Base-by-base conservation (phyloP, 2,888 invertebrate species). In the Sesia bembeciformis region DNA sequence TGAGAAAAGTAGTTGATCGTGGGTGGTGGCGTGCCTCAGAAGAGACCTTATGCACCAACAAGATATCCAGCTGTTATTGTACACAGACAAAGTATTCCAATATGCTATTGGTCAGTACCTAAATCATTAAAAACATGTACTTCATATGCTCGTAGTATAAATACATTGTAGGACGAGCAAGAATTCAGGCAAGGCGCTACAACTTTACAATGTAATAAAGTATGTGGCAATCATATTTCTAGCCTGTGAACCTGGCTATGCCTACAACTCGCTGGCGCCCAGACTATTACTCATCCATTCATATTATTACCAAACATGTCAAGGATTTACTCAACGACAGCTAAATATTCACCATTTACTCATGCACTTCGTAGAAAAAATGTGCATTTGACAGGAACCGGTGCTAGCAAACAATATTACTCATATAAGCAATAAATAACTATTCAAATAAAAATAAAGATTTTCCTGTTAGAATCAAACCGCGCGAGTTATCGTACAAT, bases 301-400 rank as follows among this genome's bases (percentile, higher is more conserved):
- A 74, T 58, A 67, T 65, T 58, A 67, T 65, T 66, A 65, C 69
- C 70, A 67, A 66, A 75, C 59, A 70, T 70, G 75, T 66, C 64
- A 70, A 71, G 67, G n/a, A 67, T 74, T 73, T 70, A 74, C 71
- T 74, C 70, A 73, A 67, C 62, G 60, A 38, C 38, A 60, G 60
- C 60, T 68, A 65, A 68, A 70, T 72, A 73, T 70, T 69, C 65
- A 61, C 56, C 55, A 72, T 66, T 71, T 71, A 76, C 74, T 74
- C 76, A 79, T 76, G 60, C 70, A 73, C 67, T 82, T 78, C 78
- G 74, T 63, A 72, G 78, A 78, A 81, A 78, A 72, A 70, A 65
- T 73, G 67, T 76, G 76, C 74, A 77, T 70, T 72, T 74, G 62
- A 68, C 68, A 60, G 70, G 74, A 81, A 82, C 77, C 72, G 70